Evolutionary conservation across 2,888 invertebrate species (phyloP).

Genomic region (Bruchidius siliquastri): DNA sequence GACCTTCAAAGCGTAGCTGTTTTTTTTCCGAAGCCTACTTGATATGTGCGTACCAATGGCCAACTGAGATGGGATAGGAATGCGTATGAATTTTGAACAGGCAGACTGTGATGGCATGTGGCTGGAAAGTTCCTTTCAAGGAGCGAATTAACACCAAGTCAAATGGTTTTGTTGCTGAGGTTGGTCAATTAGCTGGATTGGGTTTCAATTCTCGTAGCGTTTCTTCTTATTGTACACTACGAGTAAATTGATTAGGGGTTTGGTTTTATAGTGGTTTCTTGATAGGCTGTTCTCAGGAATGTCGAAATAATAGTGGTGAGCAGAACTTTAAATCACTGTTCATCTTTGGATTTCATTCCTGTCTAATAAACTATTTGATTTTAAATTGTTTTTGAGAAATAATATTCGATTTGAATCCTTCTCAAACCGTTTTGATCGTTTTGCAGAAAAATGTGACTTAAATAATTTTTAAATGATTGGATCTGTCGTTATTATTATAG

Average conservation of each 20-base stretch:
- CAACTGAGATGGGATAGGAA: slow-evolving; percentile 7
- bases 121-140: neutral
- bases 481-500: too few species aligned
- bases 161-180: neutral
- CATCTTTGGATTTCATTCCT: too few species aligned
- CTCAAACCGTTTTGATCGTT: too few species aligned
- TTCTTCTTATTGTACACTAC: neutral
- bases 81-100: slow-evolving; percentile 3
- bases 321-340: too few species aligned
- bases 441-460: too few species aligned
- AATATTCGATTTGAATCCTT: too few species aligned
- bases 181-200: neutral
- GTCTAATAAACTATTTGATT: too few species aligned
- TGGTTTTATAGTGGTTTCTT: too few species aligned
- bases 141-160: neutral
- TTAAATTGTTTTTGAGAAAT: too few species aligned
- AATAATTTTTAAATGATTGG: too few species aligned
- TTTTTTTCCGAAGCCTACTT: slow-evolving; percentile 16
- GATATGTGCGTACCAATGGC: slow-evolving; percentile 16
- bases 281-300: too few species aligned
- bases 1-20: slow-evolving; percentile 19
- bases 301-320: too few species aligned
- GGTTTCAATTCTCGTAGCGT: neutral
- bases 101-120: neutral
- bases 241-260: neutral